phyloP scores from a whole-genome alignment of 2,113 vertebrate species.

The Nibea albiflora region DNA sequence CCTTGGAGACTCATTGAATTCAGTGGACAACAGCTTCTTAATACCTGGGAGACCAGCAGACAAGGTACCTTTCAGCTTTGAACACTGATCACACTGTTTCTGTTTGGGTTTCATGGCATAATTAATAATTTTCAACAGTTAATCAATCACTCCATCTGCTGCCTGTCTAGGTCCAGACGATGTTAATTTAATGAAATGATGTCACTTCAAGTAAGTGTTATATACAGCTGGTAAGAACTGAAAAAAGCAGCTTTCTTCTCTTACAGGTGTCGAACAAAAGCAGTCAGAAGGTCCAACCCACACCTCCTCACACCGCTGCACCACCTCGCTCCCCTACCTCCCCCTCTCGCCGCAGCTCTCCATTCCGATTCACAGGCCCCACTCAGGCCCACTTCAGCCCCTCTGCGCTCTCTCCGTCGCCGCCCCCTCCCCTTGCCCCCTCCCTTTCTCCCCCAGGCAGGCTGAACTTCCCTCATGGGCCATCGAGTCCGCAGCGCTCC shows the following conservation, averaged over 20 bases:
- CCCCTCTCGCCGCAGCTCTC: constrained; percentile 32
- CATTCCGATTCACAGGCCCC: constrained; percentile 55
- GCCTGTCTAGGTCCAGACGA: no score
- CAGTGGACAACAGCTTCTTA: constrained; percentile 51
- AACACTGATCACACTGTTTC: neutral
- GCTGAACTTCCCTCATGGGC: constrained; percentile 4
- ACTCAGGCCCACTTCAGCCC: constrained; percentile 55
- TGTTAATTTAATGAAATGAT: no score
- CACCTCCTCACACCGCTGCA: constrained; percentile 13
- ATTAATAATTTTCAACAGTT: no score
- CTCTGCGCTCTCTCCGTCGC: constrained; percentile 4
- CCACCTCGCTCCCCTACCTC: constrained; percentile 14
- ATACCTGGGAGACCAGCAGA: constrained; percentile 22
- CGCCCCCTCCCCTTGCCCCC: constrained; percentile 15
- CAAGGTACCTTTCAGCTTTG: constrained; percentile 47
- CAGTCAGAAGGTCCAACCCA: constrained; percentile 10
- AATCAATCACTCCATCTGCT: neutral
- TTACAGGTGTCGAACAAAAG: constrained; percentile 60
- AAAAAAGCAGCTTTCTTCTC: neutral
- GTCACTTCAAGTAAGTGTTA: no score
- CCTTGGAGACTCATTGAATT: constrained; percentile 73
- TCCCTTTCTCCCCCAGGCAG: neutral
- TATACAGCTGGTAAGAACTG: no score
- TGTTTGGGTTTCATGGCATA: no score
- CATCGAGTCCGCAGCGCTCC: constrained; percentile 16